Conservation (phyloP, 2,888 invertebrate genomes). For the Caenorhabditis angaria region DNA sequence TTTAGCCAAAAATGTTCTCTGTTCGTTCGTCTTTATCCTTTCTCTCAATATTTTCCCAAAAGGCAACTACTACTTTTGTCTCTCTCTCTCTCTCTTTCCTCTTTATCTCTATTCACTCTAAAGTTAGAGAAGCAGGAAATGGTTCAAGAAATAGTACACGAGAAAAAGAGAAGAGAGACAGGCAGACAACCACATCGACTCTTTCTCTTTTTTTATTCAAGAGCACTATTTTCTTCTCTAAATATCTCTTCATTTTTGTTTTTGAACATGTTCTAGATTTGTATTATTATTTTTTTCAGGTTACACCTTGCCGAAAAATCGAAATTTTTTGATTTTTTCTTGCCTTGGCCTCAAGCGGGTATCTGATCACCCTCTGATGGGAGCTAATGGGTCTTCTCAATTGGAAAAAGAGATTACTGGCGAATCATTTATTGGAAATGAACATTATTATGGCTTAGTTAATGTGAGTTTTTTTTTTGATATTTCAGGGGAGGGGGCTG, state of each 20-base stretch:
- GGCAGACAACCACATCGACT: neutral
- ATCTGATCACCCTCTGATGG: slow-evolving; percentile 75
- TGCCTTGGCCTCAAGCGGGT: neutral
- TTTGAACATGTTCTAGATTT: neutral
- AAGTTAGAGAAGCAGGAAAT: neutral
- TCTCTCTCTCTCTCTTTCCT: neutral
- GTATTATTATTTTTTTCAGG: neutral
- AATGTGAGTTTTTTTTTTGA: slow-evolving; percentile 81
- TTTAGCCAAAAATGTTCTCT: no score
- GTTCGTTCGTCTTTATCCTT: no score
- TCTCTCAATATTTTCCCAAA: neutral
- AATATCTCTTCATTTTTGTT: neutral
- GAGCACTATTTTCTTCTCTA: neutral
- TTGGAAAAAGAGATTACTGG: slow-evolving; percentile 98
- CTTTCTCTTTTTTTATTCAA: slow-evolving; percentile 1
- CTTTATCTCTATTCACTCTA: neutral
- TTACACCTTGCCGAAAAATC: neutral
- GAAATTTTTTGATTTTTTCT: slow-evolving; percentile 3
- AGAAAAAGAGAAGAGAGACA: neutral
- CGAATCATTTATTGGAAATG: slow-evolving; percentile 97
- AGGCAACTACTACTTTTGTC: neutral
- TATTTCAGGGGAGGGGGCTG: neutral
- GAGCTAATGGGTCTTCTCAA: slow-evolving; percentile 98
- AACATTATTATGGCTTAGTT: slow-evolving; percentile 98
- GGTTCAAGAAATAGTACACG: neutral